These are phyloP conservation scores for Orthosia incerta DNA, from an alignment of 2,888 invertebrate species.

Conservation along the genomic window DNA sequence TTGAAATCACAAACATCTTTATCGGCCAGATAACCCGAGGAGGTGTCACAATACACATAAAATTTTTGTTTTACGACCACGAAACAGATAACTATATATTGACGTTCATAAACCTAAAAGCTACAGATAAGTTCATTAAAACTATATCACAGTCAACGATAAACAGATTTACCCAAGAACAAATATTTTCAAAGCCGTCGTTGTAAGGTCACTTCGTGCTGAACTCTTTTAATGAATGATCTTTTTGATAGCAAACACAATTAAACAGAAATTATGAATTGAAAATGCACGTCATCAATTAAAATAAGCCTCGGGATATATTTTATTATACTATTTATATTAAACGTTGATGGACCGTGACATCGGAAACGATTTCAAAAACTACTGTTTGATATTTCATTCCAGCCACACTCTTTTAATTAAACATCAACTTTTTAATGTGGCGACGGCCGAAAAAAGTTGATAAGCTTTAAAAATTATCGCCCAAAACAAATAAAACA, in stretches of 20 bases:
- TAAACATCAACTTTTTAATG: constrained; percentile 28
- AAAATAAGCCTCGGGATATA: constrained; percentile 69
- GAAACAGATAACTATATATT: constrained; percentile 66
- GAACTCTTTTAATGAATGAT: constrained; percentile 69
- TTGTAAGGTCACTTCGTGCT: constrained; percentile 66
- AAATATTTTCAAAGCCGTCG: constrained; percentile 51
- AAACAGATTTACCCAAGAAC: constrained; percentile 37
- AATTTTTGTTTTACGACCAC: constrained; percentile 74
- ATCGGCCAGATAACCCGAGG: constrained; percentile 73
- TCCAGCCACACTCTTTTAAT: constrained; percentile 38
- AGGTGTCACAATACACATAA: constrained; percentile 76
- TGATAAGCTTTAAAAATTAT: constrained; percentile 37
- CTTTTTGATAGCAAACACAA: constrained; percentile 66
- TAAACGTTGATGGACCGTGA: constrained; percentile 62
- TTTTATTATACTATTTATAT: constrained; percentile 63
- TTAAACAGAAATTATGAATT: constrained; percentile 67
- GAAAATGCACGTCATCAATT: constrained; percentile 76
- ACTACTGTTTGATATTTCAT: constrained; percentile 40
- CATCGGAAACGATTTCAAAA: constrained; percentile 47
- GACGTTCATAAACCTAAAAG: constrained; percentile 61
- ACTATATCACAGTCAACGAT: constrained; percentile 42
- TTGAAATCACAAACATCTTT: constrained; percentile 68
- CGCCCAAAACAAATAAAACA: constrained; percentile 56
- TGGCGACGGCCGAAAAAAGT: constrained; percentile 28
- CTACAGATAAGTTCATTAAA: constrained; percentile 59